Conservation (phyloP, 2,113 vertebrate species). For the Chaenogobius annularis region DNA sequence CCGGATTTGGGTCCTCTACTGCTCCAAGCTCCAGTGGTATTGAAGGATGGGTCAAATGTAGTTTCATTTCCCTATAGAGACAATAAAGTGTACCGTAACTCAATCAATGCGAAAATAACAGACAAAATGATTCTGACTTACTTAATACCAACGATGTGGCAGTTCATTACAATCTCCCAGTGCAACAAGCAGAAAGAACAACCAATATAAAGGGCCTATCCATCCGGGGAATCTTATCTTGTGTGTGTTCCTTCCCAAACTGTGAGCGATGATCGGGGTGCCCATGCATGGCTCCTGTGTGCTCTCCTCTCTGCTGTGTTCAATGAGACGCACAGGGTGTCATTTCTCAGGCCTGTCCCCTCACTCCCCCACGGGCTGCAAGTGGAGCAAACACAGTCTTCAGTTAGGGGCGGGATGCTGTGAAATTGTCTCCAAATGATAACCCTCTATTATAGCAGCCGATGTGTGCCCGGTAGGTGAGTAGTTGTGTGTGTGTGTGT, state of each 20-base stretch:
- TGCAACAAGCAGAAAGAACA: conserved; percentile 5
- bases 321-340: conserved; percentile 80
- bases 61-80: no score
- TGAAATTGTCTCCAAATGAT: conserved; percentile 84
- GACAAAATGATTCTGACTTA: not conserved
- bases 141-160: not conserved
- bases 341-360: conserved; percentile 81
- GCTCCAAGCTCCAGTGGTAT: no score
- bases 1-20: no score
- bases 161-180: conserved; percentile 4
- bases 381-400: conserved; percentile 83
- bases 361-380: conserved; percentile 68
- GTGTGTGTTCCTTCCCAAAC: conserved; percentile 44
- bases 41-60: no score
- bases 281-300: conserved; percentile 55
- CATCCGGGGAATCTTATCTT: conserved; percentile 21
- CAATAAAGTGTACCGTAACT: no score
- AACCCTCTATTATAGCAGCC: conserved; percentile 77
- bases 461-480: conserved; percentile 65
- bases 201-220: conserved; percentile 23
- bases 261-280: conserved; percentile 61
- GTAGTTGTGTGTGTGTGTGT: conserved; percentile 52
- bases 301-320: conserved; percentile 72
- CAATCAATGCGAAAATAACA: no score
- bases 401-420: conserved; percentile 81